A percentile compares a stretch with the other conserved stretches of the same genome.
phyloP scores from a whole-genome alignment of 2,888 invertebrate species.

The Gisinianus flammeolus region DNA sequence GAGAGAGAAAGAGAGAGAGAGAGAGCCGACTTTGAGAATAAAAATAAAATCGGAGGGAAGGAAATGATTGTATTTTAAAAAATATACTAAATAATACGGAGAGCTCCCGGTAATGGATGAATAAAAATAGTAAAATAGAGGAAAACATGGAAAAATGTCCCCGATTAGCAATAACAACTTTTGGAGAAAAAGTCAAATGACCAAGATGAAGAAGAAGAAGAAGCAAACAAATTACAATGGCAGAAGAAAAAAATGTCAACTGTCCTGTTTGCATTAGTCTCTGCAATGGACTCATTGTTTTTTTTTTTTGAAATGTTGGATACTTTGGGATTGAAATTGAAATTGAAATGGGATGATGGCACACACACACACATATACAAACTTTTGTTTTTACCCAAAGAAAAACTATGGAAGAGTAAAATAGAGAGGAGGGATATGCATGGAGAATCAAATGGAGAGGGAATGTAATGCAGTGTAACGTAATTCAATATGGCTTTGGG shows the following conservation, averaged over 20 bases:
- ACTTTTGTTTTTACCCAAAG: background rate
- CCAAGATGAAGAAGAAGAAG: background rate
- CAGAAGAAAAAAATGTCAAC: too few species aligned
- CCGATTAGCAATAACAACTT: background rate
- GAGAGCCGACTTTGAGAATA: too few species aligned
- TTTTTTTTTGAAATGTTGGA: background rate
- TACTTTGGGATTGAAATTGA: background rate
- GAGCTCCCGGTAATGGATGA: too few species aligned
- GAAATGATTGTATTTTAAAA: too few species aligned
- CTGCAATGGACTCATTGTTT: too few species aligned
- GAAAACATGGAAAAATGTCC: background rate
- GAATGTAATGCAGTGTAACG: conserved; percentile 16
- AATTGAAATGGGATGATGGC: background rate
- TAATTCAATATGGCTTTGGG: background rate
- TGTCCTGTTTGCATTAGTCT: too few species aligned
- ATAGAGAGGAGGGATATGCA: background rate
- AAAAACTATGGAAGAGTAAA: background rate
- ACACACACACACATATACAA: background rate
- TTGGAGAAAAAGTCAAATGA: background rate
- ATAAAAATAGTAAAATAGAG: background rate
- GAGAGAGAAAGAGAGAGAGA: background rate
- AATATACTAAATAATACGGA: too few species aligned
- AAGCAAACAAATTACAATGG: too few species aligned
- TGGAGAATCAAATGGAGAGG: background rate
- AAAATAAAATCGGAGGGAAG: too few species aligned